Base-by-base conservation (phyloP, 2,888 invertebrate genomes). In the Synanthedon tipuliformis region DNA sequence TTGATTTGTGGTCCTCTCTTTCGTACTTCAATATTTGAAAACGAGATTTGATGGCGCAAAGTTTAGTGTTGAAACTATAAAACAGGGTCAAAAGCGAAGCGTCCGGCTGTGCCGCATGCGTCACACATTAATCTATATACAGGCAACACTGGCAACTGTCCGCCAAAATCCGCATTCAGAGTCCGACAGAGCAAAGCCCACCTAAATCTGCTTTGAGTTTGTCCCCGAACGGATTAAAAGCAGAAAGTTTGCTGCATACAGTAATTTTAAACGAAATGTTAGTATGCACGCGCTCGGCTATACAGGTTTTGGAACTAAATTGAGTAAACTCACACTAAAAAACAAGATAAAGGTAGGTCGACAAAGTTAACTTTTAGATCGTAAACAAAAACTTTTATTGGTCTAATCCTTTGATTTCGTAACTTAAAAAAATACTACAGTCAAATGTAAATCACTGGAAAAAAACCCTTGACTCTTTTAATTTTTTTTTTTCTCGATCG, bases 121-220 rank as follows among this genome's bases (percentile, higher is more conserved):
- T 71, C 71, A 70, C 69, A 73, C 71, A 73, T 73, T 77, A 76
- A 78, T 78, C 77, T 77, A 73, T 68, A 72, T 66, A 67, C 68
- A 69, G 67, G 62, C 34, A 34, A 63, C 64, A 62, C 54, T 50
- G 4, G 27, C 16, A 59, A 58, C 53, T 59, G 73, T 68, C 71
- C 69, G 61, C 61, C 60, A 60, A 78, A 81, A 82, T 78, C 79
- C 75, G 72, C 67, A 70, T 71, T 67, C 73, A 65, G 66, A 61
- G 65, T 69, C 68, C 66, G 78, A 80, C 82, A 75, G 66, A 68
- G 71, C 71, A 77, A 81, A 77, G 72, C 73, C 71, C 67, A 64
- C 70, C 68, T 58, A 81, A 82, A 81, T 78, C 81, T 65, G 80
- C 77, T 81, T 78, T 75, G 72, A 81, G 76, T 78, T 80, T 73